Evolutionary conservation across 2,113 vertebrate species (phyloP), one percentile per base, ranked within the genome.

Genomic region (Elaphurus davidianus): DNA sequence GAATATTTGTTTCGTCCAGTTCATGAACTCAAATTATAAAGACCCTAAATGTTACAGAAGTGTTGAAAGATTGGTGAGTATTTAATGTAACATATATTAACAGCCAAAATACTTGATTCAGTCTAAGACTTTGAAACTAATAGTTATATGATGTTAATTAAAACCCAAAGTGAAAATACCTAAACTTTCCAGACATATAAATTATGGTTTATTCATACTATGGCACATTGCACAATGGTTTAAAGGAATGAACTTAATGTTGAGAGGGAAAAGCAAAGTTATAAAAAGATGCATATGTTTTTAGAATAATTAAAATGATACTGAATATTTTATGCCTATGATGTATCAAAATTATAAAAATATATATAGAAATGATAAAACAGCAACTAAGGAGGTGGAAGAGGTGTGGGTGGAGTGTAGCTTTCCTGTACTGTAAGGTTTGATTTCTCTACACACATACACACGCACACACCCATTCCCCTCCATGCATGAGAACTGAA

Each of bases 61-160:
- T 97, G 47, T 94, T 98, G 90, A 98, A 97, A 97, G 96, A 97
- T 92, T 93, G 98, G 98, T 98, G 81, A 98, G 97, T 98, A 89
- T 96, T 79, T 92, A 92, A 40, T 47, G 45, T 92, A 59, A 43
- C 92, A 93, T 91, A 94, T 89, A 93, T 92, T 91, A 86, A 28
- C 23, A 92, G 84, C 52, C 10, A 90, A 16, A 91, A 93, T 84
- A 47, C 23, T 93, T 91, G 82, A 21, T 84, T 97, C 36, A 52
- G 17, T 55, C 50, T 67, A 84, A 93, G 62, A 21, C 40, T 96
- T 94, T 97, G 55, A 92, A 94, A 88, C 52, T 90, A 12, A 17
- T 64, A 74, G n/a, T 91, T 78, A 55, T 7, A 3, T 96, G 81
- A 78, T 21, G 62, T 92, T 92, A 87, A 79, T 60, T 59, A 83